These are phyloP conservation scores for Apocheima hispidaria DNA, from an alignment of 2,888 invertebrate genomes.

Conservation along the genomic window DNA sequence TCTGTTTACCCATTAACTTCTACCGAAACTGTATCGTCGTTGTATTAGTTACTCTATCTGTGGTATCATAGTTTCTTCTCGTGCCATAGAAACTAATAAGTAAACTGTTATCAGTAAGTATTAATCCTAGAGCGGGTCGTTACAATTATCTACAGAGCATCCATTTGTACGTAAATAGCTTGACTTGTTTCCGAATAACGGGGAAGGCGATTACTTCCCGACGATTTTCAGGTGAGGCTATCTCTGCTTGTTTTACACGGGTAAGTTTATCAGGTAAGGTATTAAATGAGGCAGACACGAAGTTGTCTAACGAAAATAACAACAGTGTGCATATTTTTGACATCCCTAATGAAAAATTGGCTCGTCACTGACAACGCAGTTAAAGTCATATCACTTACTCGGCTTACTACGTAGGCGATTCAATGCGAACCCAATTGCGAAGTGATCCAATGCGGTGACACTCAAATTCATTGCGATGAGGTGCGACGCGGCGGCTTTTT, in stretches of 20 bases:
- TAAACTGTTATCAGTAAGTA: conserved; percentile 60
- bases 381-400: no score
- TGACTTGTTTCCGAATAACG: conserved; percentile 56
- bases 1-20: conserved; percentile 5
- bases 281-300: conserved; percentile 20
- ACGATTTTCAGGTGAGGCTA: conserved; percentile 49
- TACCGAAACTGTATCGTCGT: conserved; percentile 1
- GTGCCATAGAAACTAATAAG: conserved; percentile 13
- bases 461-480: no score
- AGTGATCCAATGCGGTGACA: no score
- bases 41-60: no score
- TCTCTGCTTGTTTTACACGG: conserved; percentile 46
- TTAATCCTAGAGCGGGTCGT: conserved; percentile 70
- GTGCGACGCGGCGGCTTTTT: no score
- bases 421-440: no score
- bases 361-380: no score
- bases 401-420: no score
- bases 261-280: conserved; percentile 33
- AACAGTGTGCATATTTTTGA: no score
- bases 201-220: conserved; percentile 53
- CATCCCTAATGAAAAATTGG: no score
- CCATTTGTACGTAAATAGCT: conserved; percentile 65
- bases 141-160: conserved; percentile 72
- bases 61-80: not conserved
- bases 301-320: conserved; percentile 25